Percentiles rank a stretch among this genome's conserved stretches.
Conservation (phyloP, 2,797 vertebrate species). For the Characodon lateralis region DNA sequence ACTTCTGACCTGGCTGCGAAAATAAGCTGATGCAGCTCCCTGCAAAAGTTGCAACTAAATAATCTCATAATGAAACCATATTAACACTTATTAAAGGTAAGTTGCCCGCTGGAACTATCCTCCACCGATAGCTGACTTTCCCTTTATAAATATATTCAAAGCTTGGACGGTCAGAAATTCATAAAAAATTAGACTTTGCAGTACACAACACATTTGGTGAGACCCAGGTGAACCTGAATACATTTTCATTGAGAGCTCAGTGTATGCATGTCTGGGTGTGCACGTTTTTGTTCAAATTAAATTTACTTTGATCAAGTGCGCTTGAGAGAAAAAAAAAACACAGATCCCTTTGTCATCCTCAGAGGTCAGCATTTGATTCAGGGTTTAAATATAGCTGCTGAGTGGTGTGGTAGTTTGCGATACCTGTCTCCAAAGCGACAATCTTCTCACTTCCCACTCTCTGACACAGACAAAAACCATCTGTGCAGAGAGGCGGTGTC, state of each 20-base stretch:
- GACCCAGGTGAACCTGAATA: constrained; percentile 6
- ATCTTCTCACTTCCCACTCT: constrained; percentile 68
- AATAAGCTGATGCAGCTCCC: neutral
- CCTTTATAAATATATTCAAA: constrained; percentile 35
- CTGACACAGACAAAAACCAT: constrained; percentile 58
- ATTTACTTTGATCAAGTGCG: neutral
- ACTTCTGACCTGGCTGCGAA: neutral
- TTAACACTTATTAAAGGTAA: neutral
- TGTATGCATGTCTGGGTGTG: neutral
- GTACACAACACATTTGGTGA: neutral
- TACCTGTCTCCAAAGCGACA: constrained; percentile 70
- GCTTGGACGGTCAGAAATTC: constrained; percentile 30
- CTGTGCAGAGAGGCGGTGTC: constrained; percentile 48
- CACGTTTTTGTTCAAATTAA: neutral
- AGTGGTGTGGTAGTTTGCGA: constrained; percentile 48
- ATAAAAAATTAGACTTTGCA: constrained; percentile 1
- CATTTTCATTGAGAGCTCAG: constrained; percentile 13
- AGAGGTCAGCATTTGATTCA: constrained; percentile 41
- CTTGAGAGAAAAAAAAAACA: neutral
- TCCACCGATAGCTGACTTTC: constrained; percentile 8
- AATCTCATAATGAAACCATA: neutral
- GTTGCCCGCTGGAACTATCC: constrained; percentile 16
- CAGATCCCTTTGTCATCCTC: neutral
- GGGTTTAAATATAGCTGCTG: constrained; percentile 54
- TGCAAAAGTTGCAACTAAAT: neutral